Percentiles rank a stretch among this genome's conserved stretches.
Evolutionary conservation across 2,888 invertebrate species (phyloP).

Genomic region (Drosophila recens): DNA sequence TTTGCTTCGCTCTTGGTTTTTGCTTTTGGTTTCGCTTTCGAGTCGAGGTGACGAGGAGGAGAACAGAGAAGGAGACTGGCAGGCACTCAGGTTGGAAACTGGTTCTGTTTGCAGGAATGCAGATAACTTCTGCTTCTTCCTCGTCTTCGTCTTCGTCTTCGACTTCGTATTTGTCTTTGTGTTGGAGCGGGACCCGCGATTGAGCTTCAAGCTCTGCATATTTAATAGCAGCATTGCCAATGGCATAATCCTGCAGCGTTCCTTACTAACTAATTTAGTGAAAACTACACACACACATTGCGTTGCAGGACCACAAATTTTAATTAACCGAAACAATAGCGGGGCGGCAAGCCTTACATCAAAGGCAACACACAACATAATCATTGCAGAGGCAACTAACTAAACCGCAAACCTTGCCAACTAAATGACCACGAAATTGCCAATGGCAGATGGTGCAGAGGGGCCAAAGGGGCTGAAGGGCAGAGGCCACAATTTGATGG

Average conservation of each 20-base stretch:
- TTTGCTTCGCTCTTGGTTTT: constrained; percentile 31
- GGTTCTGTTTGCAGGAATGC: constrained; percentile 73
- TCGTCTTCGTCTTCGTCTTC: too few relatives aligned
- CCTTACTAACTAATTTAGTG: constrained; percentile 71
- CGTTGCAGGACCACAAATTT: constrained; percentile 72
- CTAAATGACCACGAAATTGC: constrained; percentile 76
- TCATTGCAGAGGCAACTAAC: constrained; percentile 38
- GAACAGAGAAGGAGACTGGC: background rate
- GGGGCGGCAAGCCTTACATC: constrained; percentile 53
- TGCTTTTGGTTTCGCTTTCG: constrained; percentile 26
- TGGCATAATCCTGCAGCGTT: constrained; percentile 49
- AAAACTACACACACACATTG: constrained; percentile 44
- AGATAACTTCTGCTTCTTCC: constrained; percentile 66
- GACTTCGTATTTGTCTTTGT: constrained; percentile 19
- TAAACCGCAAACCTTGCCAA: constrained; percentile 40
- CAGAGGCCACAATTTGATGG: constrained; percentile 5
- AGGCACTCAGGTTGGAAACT: constrained; percentile 46
- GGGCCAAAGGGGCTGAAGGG: background rate
- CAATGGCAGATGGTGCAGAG: background rate
- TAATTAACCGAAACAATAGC: constrained; percentile 79
- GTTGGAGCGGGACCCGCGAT: constrained; percentile 22
- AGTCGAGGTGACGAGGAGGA: background rate
- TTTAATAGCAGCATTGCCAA: constrained; percentile 59
- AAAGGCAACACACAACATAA: constrained; percentile 56
- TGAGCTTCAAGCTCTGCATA: constrained; percentile 68